Evolutionary conservation across 1,140 invertebrate genomes (phyloP).

Genomic region (Drosophila melanica): DNA sequence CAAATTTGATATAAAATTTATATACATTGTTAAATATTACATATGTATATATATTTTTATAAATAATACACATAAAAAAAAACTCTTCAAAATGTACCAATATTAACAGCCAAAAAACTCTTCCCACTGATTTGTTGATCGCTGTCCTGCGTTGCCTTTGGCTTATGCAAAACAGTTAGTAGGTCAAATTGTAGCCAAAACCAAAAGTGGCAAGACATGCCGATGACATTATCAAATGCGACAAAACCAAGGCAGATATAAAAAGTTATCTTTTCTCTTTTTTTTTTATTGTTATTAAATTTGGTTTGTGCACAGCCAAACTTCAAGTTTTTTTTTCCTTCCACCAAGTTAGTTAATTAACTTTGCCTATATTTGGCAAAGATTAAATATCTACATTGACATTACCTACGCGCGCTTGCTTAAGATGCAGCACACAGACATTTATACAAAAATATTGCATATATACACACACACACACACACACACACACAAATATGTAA

Average conservation of each 20-base stretch:
- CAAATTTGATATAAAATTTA: too few species aligned
- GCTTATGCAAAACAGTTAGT: slow-evolving; percentile 37
- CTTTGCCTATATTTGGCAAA: slow-evolving; percentile 36
- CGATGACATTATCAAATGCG: slow-evolving; percentile 44
- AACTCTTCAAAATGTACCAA: too few species aligned
- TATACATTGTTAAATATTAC: too few species aligned
- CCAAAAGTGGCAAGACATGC: slow-evolving; percentile 42
- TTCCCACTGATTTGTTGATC: slow-evolving; percentile 2
- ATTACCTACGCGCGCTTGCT: slow-evolving; percentile 35
- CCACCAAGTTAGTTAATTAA: slow-evolving; percentile 32
- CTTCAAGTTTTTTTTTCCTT: slow-evolving; percentile 8
- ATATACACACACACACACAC: too few species aligned
- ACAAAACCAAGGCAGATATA: slow-evolving; percentile 9
- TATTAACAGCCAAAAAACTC: slow-evolving; percentile 1
- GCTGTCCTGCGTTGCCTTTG: slow-evolving; percentile 10
- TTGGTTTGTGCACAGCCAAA: slow-evolving; percentile 19
- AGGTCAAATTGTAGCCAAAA: slow-evolving; percentile 20
- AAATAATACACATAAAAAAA: too few species aligned
- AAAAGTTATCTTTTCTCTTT: slow-evolving; percentile 8
- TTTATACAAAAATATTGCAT: neutral
- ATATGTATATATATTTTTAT: too few species aligned
- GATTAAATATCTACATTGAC: slow-evolving; percentile 32
- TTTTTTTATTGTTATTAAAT: slow-evolving; percentile 6
- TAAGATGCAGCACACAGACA: slow-evolving; percentile 10
- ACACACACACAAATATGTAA: neutral